Evolutionary conservation across 1,140 invertebrate species (phyloP).

Genomic region (Sesamia nonagrioides): DNA sequence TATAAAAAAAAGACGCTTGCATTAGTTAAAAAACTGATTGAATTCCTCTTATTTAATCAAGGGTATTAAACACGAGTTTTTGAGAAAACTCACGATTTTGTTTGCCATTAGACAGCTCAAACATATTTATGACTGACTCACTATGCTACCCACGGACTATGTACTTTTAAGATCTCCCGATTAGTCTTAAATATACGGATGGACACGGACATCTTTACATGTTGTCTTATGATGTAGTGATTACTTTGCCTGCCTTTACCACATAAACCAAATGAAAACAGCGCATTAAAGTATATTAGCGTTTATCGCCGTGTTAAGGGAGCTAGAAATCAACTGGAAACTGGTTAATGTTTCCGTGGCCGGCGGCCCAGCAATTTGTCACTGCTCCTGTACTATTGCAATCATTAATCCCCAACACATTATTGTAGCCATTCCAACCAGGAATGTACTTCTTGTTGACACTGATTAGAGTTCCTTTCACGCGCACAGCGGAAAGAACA

Average conservation of each 20-base stretch:
- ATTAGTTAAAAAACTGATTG: no score
- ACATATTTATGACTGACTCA: no score
- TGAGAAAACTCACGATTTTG: no score
- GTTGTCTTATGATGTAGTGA: slow-evolving; percentile 25
- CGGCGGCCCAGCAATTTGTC: slow-evolving; percentile 31
- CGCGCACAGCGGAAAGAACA: slow-evolving; percentile 30
- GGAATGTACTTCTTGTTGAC: slow-evolving; percentile 34
- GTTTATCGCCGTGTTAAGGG: slow-evolving; percentile 32
- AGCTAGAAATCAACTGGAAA: slow-evolving; percentile 29
- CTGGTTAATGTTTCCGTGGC: slow-evolving; percentile 29
- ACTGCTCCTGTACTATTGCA: slow-evolving; percentile 25
- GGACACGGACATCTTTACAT: not conserved
- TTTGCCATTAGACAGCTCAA: no score
- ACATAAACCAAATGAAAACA: slow-evolving; percentile 23
- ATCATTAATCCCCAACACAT: slow-evolving; percentile 31
- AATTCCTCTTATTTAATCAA: no score
- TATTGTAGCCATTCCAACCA: slow-evolving; percentile 35
- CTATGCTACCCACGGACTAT: not conserved
- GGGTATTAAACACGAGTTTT: no score
- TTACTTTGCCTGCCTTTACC: slow-evolving; percentile 7
- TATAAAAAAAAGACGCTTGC: no score
- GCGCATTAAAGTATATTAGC: slow-evolving; percentile 38
- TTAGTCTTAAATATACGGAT: slow-evolving; percentile 1
- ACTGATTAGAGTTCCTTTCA: slow-evolving; percentile 44
- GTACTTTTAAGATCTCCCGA: not conserved